A percentile compares a stretch with the other conserved stretches of the same genome.
Conservation (phyloP, 2,113 vertebrate genomes). For the Oryctolagus cuniculus region mOryCun1.1 NC_091445.1:11120001-11120500, state of each 20-base stretch:
- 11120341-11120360: conserved; percentile 15
- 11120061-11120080: not conserved
- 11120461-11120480: conserved; percentile 4
- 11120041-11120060: conserved; percentile 37
- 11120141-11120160: conserved; percentile 44
- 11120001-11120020: conserved; percentile 33
- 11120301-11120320: conserved; percentile 20
- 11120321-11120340: not conserved
- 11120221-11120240: conserved; percentile 2
- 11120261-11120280: not conserved
- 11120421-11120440: not conserved
- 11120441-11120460: not conserved
- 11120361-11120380: not conserved
- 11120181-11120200: conserved; percentile 39
- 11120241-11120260: not conserved
- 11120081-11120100: conserved; percentile 57
- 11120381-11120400: not conserved
- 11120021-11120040: not conserved
- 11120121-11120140: conserved; percentile 9
- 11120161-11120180: conserved; percentile 34
- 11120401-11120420: not conserved
- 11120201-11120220: not conserved
- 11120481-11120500: conserved; percentile 26
- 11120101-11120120: conserved; percentile 21
- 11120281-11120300: not conserved